Conservation (phyloP, 2,888 invertebrate genomes). For the Achlya flavicornis region DNA sequence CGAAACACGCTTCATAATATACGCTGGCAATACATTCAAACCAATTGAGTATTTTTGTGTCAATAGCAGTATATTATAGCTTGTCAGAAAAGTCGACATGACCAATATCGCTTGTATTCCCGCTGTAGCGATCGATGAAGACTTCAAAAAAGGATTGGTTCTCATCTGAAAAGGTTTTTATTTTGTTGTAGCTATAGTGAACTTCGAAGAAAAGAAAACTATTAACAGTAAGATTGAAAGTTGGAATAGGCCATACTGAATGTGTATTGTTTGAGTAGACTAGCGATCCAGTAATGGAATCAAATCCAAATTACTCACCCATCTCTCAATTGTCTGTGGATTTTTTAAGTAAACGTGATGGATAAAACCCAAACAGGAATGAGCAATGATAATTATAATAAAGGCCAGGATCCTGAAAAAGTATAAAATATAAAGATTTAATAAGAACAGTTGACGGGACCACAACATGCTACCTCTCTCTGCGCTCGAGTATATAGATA, state of each 20-base stretch:
- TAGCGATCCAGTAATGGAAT: no score
- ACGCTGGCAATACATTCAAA: slow-evolving; percentile 16
- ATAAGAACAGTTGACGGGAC: no score
- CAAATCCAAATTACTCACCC: background rate
- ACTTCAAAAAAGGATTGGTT: slow-evolving; percentile 28
- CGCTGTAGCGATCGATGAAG: slow-evolving; percentile 36
- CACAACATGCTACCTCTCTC: no score
- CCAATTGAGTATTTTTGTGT: slow-evolving; percentile 19
- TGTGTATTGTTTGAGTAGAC: no score
- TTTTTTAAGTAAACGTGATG: background rate
- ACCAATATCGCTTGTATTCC: slow-evolving; percentile 45
- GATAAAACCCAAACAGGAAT: background rate
- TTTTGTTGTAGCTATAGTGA: background rate
- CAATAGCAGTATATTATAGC: slow-evolving; percentile 35
- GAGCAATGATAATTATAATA: background rate
- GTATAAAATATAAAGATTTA: background rate
- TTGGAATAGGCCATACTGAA: no score
- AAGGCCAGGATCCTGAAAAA: background rate
- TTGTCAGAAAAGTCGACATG: slow-evolving; percentile 44
- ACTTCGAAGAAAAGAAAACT: no score
- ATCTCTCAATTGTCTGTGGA: background rate
- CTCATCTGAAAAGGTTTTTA: slow-evolving; percentile 28
- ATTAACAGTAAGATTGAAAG: no score
- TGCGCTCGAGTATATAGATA: no score
- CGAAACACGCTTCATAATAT: slow-evolving; percentile 24